phyloP scores from a whole-genome alignment of 1,140 invertebrate species.

The Sitophilus oryzae region DNA sequence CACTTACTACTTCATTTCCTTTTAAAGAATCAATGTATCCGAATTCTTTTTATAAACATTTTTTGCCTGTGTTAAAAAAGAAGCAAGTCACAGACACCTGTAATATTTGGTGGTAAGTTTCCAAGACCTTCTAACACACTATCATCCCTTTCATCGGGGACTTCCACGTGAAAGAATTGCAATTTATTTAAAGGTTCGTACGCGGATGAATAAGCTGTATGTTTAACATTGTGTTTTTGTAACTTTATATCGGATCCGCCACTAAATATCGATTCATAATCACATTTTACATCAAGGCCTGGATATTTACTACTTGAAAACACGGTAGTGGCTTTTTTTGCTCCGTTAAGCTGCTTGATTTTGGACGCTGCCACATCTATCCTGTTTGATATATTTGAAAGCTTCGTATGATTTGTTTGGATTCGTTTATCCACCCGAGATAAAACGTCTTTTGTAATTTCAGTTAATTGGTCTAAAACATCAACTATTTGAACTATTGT shows the following conservation, averaged over 20 bases:
- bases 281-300: slow-evolving; percentile 51
- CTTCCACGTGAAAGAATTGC: slow-evolving; percentile 80
- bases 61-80: slow-evolving; percentile 77
- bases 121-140: slow-evolving; percentile 56
- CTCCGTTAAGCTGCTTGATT: slow-evolving; percentile 66
- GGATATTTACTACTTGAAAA: slow-evolving; percentile 86
- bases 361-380: slow-evolving; percentile 57
- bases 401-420: slow-evolving; percentile 58
- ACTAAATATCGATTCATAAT: slow-evolving; percentile 40
- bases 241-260: slow-evolving; percentile 22
- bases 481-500: slow-evolving; percentile 82
- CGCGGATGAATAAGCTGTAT: slow-evolving; percentile 28
- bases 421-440: slow-evolving; percentile 65
- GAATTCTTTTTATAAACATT: slow-evolving; percentile 63
- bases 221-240: slow-evolving; percentile 31
- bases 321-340: slow-evolving; percentile 80
- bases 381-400: slow-evolving; percentile 50
- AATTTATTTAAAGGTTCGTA: slow-evolving; percentile 59
- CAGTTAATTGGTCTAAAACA: slow-evolving; percentile 71
- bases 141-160: slow-evolving; percentile 49
- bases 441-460: slow-evolving; percentile 75
- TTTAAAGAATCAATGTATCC: slow-evolving; percentile 50
- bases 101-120: slow-evolving; percentile 53
- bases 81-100: slow-evolving; percentile 71
- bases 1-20: slow-evolving; percentile 32